Conservation (phyloP, 2,113 vertebrate genomes). For the Gorilla gorilla region DNA sequence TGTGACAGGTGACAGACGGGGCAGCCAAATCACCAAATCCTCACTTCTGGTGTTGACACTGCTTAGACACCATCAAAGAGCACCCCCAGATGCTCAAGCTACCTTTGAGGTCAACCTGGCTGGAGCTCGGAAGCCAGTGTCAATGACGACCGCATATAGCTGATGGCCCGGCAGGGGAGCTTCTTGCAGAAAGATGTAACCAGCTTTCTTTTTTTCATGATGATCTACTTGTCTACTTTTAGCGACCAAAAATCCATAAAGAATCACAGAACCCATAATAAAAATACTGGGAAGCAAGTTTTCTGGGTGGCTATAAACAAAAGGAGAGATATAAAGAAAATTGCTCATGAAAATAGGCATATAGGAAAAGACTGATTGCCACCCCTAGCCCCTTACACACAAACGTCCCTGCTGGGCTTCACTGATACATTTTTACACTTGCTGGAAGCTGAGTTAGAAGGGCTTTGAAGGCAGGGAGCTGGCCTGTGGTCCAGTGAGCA, state of each 20-base stretch:
- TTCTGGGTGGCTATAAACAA: slow-evolving; percentile 73
- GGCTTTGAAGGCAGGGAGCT: background rate
- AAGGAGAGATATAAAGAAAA: background rate
- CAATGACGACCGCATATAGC: slow-evolving; percentile 85
- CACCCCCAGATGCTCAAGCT: background rate
- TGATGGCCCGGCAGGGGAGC: slow-evolving; percentile 73
- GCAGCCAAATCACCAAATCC: fast-evolving
- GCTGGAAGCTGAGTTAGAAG: no score
- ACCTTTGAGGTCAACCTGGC: slow-evolving; percentile 87
- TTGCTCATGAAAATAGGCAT: background rate
- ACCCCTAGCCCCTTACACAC: fast-evolving
- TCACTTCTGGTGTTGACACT: background rate
- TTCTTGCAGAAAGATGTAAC: slow-evolving; percentile 83
- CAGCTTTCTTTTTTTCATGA: slow-evolving; percentile 61
- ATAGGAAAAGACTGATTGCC: background rate
- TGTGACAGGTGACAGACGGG: background rate
- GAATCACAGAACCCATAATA: slow-evolving; percentile 68
- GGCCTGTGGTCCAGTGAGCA: fast-evolving
- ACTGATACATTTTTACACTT: fast-evolving
- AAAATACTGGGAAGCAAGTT: slow-evolving; percentile 79
- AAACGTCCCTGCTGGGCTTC: background rate
- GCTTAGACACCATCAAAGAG: background rate
- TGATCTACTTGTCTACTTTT: slow-evolving; percentile 76
- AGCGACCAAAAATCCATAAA: slow-evolving; percentile 75
- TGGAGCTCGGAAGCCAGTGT: slow-evolving; percentile 87